Evolutionary conservation across 1,140 invertebrate genomes (phyloP).

Genomic region (Wasmannia auropunctata): DNA sequence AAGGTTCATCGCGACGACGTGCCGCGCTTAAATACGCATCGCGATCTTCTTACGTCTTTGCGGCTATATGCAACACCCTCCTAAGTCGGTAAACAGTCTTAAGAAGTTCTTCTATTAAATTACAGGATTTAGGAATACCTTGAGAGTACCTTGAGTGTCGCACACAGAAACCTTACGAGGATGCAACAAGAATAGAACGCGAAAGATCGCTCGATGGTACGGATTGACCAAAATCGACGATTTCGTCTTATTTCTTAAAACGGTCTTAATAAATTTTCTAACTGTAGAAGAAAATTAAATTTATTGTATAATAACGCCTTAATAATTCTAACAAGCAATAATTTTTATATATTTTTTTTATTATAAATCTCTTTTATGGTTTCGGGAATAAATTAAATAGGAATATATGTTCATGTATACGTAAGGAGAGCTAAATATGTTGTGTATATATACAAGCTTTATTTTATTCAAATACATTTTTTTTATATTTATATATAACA

Average conservation of each 20-base stretch:
- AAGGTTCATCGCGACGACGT: slow-evolving; percentile 47
- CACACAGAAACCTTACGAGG: slow-evolving; percentile 73
- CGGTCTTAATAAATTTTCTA: not conserved
- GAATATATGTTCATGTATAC: too few relatives aligned
- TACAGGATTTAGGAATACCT: slow-evolving; percentile 84
- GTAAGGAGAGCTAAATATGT: not conserved
- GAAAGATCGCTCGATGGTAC: not conserved
- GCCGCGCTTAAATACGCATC: slow-evolving; percentile 79
- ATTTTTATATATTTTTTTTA: slow-evolving; percentile 1
- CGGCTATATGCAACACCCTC: slow-evolving; percentile 75
- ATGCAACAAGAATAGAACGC: slow-evolving; percentile 64
- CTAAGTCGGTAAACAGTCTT: slow-evolving; percentile 84
- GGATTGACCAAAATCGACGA: not conserved
- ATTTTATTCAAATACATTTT: not conserved
- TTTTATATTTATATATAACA: too few relatives aligned
- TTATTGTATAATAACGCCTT: not conserved
- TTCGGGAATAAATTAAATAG: not conserved
- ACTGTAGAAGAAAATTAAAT: not conserved
- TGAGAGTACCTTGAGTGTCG: slow-evolving; percentile 77
- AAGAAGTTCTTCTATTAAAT: slow-evolving; percentile 82
- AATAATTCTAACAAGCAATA: not conserved
- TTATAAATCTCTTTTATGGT: not conserved
- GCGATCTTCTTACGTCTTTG: slow-evolving; percentile 52
- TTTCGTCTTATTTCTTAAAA: too few relatives aligned
- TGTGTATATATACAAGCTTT: not conserved